phyloP scores from a whole-genome alignment of 2,113 vertebrate species.

The Macaca fascicularis region DNA sequence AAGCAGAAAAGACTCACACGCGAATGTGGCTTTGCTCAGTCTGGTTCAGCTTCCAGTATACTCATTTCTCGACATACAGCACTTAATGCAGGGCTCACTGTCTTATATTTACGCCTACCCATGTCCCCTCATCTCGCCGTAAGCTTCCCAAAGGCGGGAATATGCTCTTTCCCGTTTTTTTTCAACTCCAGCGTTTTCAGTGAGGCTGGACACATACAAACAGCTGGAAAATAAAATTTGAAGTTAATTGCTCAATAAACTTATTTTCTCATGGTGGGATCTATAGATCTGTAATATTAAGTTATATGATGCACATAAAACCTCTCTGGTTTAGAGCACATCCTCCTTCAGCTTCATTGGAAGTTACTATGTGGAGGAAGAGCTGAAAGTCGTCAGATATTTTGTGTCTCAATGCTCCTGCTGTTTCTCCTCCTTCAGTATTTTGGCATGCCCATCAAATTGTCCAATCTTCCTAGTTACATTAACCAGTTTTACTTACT shows the following conservation, averaged over 20 bases:
- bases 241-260: neutral
- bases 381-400: too few relatives aligned
- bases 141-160: neutral
- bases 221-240: neutral
- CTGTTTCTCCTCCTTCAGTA: neutral
- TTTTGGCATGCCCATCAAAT: neutral
- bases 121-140: too few relatives aligned
- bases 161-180: accelerated
- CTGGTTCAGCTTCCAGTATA: too few relatives aligned
- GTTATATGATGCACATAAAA: neutral
- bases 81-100: accelerated
- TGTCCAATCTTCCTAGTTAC: neutral
- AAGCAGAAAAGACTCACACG: accelerated
- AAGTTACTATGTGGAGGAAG: neutral
- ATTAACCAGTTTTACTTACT: too few relatives aligned
- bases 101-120: accelerated
- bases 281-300: too few relatives aligned
- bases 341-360: neutral
- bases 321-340: neutral
- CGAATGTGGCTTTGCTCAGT: accelerated
- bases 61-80: too few relatives aligned
- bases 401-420: neutral
- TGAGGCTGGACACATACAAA: too few relatives aligned
- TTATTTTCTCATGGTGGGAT: neutral
- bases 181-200: accelerated